Base-by-base conservation (phyloP, 2,797 vertebrate genomes). In the Pseudochaenichthys georgianus region DNA sequence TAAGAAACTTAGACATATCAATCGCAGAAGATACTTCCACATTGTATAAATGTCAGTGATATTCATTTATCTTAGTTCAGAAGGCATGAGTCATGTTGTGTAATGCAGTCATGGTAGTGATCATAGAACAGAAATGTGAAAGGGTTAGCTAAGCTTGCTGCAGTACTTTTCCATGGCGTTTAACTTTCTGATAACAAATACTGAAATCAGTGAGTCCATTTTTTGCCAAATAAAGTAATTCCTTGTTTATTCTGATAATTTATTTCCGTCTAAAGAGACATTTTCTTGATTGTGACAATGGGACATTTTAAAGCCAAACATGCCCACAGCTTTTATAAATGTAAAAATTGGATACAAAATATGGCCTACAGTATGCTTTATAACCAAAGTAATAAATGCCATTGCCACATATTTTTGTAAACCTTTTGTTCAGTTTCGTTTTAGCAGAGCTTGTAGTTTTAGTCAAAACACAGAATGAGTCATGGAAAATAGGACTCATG, bases 361-460 rank as follows among this genome's bases (percentile, higher is more conserved):
- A 28, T 19, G 23, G 12, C 47, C 13, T 61, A 23, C 3, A 23
- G 23, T 23, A 13, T 69, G 42, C 28, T 58, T 63, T 10, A 45
- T 13, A 50, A 53, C 61, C 19, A 60, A 60, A 61, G 19, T 11
- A 17, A 64, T 64, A 11, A 60, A 16, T 15, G 16, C 48, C 11
- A 58, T n/a, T 19, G 17, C 41, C 7, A 1, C 41, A 42, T 15
- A 34, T 66, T 21, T n/a, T 5, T 68, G 54, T 60, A 48, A 6
- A 67, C 16, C 51, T 70, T 41, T 19, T 47, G 9, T 62, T 73
- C 5, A 6, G 28, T 73, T 77, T 34, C 0, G 2, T 59, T 73
- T 83, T 8, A 54, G 42, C 61, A 46, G n/a, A 41, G 2, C 64
- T 13, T 70, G 21, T 79, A 41, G 63, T 79, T 80, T 68, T 28